Evolutionary conservation across 53 echinoderm and acorn worm genomes (phyloP).

Genomic region (Henricia sp.): DNA sequence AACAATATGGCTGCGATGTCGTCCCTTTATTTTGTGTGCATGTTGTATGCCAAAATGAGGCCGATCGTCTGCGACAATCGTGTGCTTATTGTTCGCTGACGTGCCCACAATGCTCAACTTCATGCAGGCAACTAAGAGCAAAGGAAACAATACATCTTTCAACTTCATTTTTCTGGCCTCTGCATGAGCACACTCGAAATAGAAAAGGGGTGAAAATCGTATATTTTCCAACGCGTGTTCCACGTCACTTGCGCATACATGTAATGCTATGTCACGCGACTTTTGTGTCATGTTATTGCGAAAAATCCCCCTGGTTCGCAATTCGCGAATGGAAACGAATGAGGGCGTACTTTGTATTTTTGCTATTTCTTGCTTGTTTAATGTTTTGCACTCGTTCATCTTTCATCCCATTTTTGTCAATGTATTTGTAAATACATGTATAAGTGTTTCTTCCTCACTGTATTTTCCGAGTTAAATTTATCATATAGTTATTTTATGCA

Average conservation of each 20-base stretch:
- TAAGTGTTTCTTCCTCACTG: too few species aligned
- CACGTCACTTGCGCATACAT: not conserved
- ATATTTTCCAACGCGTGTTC: not conserved
- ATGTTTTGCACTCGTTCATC: too few species aligned
- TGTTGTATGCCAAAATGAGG: not conserved
- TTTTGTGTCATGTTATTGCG: not conserved
- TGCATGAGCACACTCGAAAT: too few species aligned
- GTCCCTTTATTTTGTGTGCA: conserved; percentile 6
- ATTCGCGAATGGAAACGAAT: not conserved
- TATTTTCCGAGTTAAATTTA: too few species aligned
- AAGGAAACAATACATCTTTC: conserved; percentile 2
- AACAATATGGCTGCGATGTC: not conserved
- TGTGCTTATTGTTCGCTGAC: not conserved
- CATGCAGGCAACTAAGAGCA: conserved; percentile 5
- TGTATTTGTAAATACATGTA: too few species aligned
- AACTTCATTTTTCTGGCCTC: conserved; percentile 18
- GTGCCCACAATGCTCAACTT: not conserved
- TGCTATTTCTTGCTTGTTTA: too few species aligned
- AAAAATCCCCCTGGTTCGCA: not conserved
- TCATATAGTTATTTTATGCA: too few species aligned
- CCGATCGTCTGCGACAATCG: not conserved
- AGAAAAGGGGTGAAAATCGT: not conserved
- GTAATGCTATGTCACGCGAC: not conserved
- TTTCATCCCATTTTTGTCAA: too few species aligned
- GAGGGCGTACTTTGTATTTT: too few species aligned